Evolutionary conservation across 2,797 vertebrate species (phyloP), one percentile per base, ranked within the genome.

Genomic region (Spondyliosoma cantharus): DNA sequence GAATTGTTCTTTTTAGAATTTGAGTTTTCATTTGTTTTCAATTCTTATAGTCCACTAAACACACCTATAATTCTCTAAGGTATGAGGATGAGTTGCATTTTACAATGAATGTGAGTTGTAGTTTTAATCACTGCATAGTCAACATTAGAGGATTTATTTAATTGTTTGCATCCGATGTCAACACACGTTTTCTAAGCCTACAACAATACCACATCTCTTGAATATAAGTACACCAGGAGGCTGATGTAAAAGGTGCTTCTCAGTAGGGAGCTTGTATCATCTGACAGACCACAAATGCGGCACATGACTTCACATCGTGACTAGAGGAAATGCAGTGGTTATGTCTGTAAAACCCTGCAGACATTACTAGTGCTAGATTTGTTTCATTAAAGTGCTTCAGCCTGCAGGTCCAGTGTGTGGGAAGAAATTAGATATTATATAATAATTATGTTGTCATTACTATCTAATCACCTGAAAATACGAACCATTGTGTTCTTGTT

Each of bases 241-340:
- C 46, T 71, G 73, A 67, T 19, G n/a, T 61, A 24, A 68, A 68
- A 24, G 66, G 45, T 54, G 82, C 52, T 24, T 61, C 78, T 80
- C 82, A 68, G 76, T 17, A 3, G 69, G 84, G 46, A 62, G 73
- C 43, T 27, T 61, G 74, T 62, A 60, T 53, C 82, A 79, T 85
- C 59, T 74, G 75, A 82, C 72, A 45, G 45, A 67, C 58, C 68
- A 81, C 37, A 20, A 65, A 72, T 68, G 48, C 50, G 27, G 71
- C 37, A 68, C 66, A 43, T 57, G 72, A 25, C 76, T 58, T 65
- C 11, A 45, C 9, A 1, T 64, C 58, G 71, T 50, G 66, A 54
- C 66, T 24, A 16, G 45, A 73, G 71, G 22, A 75, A 65, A 59
- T 19, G 0, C 6, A 16, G 8, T 17, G 48, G 52, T 61, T 74